Base-by-base conservation (phyloP, 2,113 vertebrate genomes). In the Lophura nycthemera region DNA sequence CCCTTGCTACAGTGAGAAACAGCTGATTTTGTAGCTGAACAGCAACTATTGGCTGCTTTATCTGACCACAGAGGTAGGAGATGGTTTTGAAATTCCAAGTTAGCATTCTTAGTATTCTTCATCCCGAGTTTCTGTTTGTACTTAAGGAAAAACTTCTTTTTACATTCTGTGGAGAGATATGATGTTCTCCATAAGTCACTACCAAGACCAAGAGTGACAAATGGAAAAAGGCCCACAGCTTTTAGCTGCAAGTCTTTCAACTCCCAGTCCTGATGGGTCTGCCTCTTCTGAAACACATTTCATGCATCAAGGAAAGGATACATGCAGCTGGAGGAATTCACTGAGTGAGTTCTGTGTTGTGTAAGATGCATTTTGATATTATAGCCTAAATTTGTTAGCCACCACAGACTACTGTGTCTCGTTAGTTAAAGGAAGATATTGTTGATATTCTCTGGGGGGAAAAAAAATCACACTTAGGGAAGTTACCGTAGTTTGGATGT, bases 1-100 rank as follows among this genome's bases (percentile, higher is more conserved):
- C 13, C 6, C 2, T 71, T 0, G 42, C 40, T 15, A 6, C 3
- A 1, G 14, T 43, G 56, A 25, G 47, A 43, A 52, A 60, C 11
- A 18, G 32, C 8, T 50, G 42, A 3, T 5, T 11, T 11, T 36
- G 27, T 10, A 74, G 42, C 20, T 64, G 56, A 89, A 25, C 48
- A 25, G 47, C 47, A 50, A 29, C 36, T 78, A 5, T 38, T 25
- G 54, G 8, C 30, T 64, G 17, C 13, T 79, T 85, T 64, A 38
- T 52, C 11, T 72, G 6, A 2, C 12, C 12, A 9, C 0, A 1
- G 21, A 76, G 25, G 34, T 11, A 29, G 32, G 82, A 83, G 67
- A 30, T 10, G 25, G 6, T 22, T 15, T 86, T 74, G 27, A 84
- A 60, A 20, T 78, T 48, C 78, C 2, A 52, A 71, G 24, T 80